A percentile compares a stretch with the other conserved stretches of the same genome.
Conservation (phyloP, 2,888 invertebrate genomes). For the Fissipunctia ypsillon region DNA sequence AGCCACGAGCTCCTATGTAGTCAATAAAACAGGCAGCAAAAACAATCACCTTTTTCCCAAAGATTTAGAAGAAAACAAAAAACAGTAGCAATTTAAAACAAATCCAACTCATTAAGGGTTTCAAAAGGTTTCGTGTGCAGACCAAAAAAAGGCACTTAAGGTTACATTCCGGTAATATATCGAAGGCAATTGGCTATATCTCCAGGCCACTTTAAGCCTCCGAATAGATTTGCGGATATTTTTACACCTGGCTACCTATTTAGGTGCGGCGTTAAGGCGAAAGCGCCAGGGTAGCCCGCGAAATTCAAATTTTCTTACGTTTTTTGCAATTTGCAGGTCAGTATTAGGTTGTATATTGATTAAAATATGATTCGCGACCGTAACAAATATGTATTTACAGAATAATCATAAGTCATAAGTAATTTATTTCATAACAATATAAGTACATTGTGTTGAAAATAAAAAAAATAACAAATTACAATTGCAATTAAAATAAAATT, state of each 20-base stretch:
- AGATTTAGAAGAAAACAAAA: conserved; percentile 42
- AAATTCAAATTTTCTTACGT: too few species aligned
- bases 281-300: too few species aligned
- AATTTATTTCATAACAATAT: too few species aligned
- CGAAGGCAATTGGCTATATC: conserved; percentile 56
- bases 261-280: conserved; percentile 30
- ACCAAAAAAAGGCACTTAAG: conserved; percentile 57
- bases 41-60: not conserved
- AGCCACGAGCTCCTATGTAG: too few species aligned
- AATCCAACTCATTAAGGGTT: conserved; percentile 55
- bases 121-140: conserved; percentile 41
- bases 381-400: too few species aligned
- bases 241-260: conserved; percentile 60
- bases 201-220: conserved; percentile 44
- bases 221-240: conserved; percentile 36
- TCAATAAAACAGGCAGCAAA: conserved; percentile 2
- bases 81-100: conserved; percentile 47
- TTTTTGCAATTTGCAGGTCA: too few species aligned
- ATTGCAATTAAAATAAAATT: too few species aligned
- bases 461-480: too few species aligned
- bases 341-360: too few species aligned
- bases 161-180: conserved; percentile 59
- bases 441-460: too few species aligned
- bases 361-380: too few species aligned
- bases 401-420: too few species aligned